phyloP scores from a whole-genome alignment of 2,113 vertebrate genomes.

The Glareola pratincola region DNA sequence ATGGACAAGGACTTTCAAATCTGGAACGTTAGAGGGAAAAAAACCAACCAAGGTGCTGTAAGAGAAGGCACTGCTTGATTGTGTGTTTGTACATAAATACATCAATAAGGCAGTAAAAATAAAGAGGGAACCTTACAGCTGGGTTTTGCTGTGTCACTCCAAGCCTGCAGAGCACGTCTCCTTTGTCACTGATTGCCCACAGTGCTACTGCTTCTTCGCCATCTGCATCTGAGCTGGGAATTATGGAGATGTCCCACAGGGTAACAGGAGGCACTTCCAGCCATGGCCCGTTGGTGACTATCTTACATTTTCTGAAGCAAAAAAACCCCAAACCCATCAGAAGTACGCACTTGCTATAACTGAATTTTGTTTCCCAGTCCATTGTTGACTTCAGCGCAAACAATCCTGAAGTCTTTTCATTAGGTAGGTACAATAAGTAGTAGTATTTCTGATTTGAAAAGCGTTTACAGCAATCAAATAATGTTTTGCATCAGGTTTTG shows the following conservation, averaged over 20 bases:
- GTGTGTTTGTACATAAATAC: not conserved
- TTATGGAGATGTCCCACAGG: slow-evolving; percentile 88
- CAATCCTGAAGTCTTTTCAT: not conserved
- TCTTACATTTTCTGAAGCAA: slow-evolving; percentile 88
- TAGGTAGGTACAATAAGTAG: not conserved
- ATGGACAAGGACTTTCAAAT: not conserved
- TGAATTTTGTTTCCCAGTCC: not conserved
- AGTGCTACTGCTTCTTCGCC: slow-evolving; percentile 77
- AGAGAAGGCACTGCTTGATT: not conserved
- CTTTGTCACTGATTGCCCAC: slow-evolving; percentile 96
- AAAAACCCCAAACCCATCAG: not conserved
- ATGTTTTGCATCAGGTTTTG: not conserved
- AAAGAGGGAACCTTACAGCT: slow-evolving; percentile 79
- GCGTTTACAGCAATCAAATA: not conserved
- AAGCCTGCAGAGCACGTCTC: slow-evolving; percentile 93
- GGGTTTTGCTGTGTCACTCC: slow-evolving; percentile 86
- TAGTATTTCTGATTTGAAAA: not conserved
- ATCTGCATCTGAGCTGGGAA: slow-evolving; percentile 70
- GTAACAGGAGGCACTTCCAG: slow-evolving; percentile 88
- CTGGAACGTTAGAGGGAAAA: not conserved
- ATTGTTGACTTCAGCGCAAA: not conserved
- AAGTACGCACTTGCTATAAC: not conserved
- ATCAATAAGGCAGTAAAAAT: not conserved
- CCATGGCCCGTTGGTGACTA: slow-evolving; percentile 93
- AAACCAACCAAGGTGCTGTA: not conserved